A percentile compares a stretch with the other conserved stretches of the same genome.
phyloP scores from a whole-genome alignment of 2,113 vertebrate species.

The Phyllostomus hastatus region DNA sequence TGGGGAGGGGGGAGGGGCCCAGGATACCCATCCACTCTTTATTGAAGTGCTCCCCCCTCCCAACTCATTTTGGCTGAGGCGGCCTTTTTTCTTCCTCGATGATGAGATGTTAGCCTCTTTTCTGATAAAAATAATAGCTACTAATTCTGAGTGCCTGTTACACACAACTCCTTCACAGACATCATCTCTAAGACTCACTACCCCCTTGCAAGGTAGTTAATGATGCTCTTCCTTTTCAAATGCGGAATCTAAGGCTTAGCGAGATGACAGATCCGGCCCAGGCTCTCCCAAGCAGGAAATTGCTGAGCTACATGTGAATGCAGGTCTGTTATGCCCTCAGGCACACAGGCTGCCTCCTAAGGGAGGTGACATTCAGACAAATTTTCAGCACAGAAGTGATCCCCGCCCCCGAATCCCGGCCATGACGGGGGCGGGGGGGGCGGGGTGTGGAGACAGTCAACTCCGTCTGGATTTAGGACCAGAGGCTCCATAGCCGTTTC shows the following conservation, averaged over 20 bases:
- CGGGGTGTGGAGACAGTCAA: not conserved
- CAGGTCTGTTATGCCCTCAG: not conserved
- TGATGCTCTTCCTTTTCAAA: not conserved
- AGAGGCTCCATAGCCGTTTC: not conserved
- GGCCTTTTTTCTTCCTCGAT: not conserved
- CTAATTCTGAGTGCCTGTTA: not conserved
- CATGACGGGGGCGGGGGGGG: accelerated
- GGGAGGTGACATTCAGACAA: not conserved
- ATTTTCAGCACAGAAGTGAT: not conserved
- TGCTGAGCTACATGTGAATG: not conserved
- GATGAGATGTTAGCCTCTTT: not conserved
- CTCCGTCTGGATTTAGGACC: not conserved
- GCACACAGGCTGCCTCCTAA: not conserved
- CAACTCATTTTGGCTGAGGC: not conserved
- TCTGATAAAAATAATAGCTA: conserved; percentile 3
- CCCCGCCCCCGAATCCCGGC: not conserved
- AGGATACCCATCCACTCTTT: too few relatives aligned
- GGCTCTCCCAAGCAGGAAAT: not conserved
- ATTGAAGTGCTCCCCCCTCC: not conserved
- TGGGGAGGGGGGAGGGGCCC: not conserved
- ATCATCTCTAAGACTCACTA: not conserved
- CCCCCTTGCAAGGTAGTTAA: not conserved
- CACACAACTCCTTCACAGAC: not conserved
- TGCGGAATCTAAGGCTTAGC: not conserved
- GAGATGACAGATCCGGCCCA: not conserved